Evolutionary conservation across 2,113 vertebrate species (phyloP), one percentile per base, ranked within the genome.

Genomic region (Aphyosemion australe): DNA sequence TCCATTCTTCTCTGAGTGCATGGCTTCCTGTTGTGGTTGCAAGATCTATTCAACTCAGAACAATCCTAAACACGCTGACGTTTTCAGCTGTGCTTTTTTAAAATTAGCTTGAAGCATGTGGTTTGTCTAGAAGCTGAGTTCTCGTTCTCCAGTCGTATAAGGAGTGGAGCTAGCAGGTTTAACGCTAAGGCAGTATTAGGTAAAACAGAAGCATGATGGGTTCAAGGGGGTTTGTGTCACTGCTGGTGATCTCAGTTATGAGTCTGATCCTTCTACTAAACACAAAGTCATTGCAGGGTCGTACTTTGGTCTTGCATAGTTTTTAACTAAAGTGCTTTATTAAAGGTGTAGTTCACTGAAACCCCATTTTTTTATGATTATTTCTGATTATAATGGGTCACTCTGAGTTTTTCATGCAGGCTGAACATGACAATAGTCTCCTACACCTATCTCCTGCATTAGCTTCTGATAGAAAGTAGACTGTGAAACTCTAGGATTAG

Each of bases 1-100:
- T 68, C 57, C 34, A 83, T 85, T 88, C 76, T 79, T 84, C 26
- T 78, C 48, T 34, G 14, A 75, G 69, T 54, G 46, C 49, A 72
- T 43, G 42, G 45, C 54, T 90, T 90, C 86, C 86, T 86, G 86
- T 85, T 54, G 20, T 48, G 61, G 47, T 26, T 54, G n/a, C 34
- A 42, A 45, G 41, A 19, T 19, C 53, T 39, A 71, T 79, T 85
- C 66, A 85, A 59, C 31, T 43, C 65, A 62, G 66, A 84, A 87
- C 70, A 83, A 79, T 75, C 46, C 31, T 31, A 61, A 62, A 8
- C 67, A 54, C 37, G 15, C 7, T 83, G 81, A 80, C 80, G 79
- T 87, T 86, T 86, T 57, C 74, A 64, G 21, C 31, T 26, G 51
- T 46, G 6, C 4, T 43, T 68, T 66, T 77, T 64, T 39, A 55